Evolutionary conservation across 2,113 vertebrate species (phyloP).

Genomic region (Dipodomys ordii): DNA sequence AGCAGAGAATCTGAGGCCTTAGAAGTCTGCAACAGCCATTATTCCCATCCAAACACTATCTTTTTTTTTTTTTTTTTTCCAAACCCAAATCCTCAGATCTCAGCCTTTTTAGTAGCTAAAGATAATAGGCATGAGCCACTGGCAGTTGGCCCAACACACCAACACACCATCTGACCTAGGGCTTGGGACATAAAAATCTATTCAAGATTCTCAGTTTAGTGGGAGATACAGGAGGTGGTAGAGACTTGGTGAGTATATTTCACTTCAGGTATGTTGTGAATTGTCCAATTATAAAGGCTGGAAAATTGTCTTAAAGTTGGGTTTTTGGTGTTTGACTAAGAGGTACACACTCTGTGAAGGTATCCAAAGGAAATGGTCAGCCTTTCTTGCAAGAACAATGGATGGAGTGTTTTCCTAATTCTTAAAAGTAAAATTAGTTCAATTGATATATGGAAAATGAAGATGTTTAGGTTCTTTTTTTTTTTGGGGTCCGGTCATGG

Average conservation of each 20-base stretch:
- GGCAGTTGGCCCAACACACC: too few relatives aligned
- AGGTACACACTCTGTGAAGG: constrained; percentile 31
- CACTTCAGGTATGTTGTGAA: constrained; percentile 21
- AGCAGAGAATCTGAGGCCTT: not conserved
- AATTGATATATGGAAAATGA: constrained; percentile 9
- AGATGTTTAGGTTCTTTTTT: not conserved
- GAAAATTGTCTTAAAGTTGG: constrained; percentile 4
- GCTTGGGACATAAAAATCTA: not conserved
- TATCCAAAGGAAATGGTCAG: not conserved
- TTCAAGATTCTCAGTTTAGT: constrained; percentile 7
- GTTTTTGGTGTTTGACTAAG: constrained; percentile 38
- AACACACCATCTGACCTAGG: not conserved
- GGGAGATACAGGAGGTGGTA: not conserved
- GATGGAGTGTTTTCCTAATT: constrained; percentile 46
- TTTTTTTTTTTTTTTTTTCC: too few relatives aligned
- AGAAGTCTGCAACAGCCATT: not conserved
- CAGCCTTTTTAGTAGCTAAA: too few relatives aligned
- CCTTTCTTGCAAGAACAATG: constrained; percentile 63
- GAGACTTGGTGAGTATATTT: not conserved
- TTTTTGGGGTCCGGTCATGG: too few relatives aligned
- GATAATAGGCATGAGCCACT: too few relatives aligned
- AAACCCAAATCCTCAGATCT: too few relatives aligned
- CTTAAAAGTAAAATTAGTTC: constrained; percentile 45
- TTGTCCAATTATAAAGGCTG: constrained; percentile 55
- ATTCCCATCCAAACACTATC: not conserved